These are phyloP conservation scores for Onychomys arenicola DNA, from an alignment of 2,797 vertebrate genomes.

Conservation along the genomic window DNA sequence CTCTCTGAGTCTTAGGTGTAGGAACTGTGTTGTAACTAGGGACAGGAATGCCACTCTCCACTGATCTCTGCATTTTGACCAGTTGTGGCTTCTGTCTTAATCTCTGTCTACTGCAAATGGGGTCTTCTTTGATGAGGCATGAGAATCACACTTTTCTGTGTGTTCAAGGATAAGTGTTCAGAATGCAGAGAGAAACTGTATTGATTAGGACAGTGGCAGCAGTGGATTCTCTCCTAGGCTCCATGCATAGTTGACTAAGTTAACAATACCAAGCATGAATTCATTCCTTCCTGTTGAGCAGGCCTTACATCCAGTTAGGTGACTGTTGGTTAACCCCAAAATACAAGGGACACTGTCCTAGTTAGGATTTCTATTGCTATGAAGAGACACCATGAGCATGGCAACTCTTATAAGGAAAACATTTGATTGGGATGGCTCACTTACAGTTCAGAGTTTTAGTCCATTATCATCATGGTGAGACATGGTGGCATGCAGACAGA, in stretches of 20 bases:
- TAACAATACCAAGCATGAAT: not conserved
- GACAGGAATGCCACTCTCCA: not conserved
- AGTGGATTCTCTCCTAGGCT: not conserved
- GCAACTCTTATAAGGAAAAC: not conserved
- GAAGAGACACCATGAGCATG: not conserved
- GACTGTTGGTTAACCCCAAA: not conserved
- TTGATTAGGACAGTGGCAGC: no score
- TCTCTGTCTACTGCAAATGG: not conserved
- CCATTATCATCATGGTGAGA: not conserved
- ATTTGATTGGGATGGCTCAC: not conserved
- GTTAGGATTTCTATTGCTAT: not conserved
- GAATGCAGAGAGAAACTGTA: not conserved
- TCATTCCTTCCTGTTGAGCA: not conserved
- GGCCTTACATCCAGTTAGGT: not conserved
- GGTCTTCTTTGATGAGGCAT: not conserved
- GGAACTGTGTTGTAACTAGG: not conserved
- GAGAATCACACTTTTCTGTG: not conserved
- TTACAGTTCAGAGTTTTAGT: not conserved
- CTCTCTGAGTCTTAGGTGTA: not conserved
- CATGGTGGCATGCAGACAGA: not conserved
- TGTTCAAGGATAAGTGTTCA: not conserved
- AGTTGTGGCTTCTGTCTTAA: not conserved
- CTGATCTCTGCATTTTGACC: not conserved
- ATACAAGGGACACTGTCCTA: not conserved
- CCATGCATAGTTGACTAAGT: not conserved